Conservation (phyloP, 2,113 vertebrate species). For the Onychostruthus taczanowskii region DNA sequence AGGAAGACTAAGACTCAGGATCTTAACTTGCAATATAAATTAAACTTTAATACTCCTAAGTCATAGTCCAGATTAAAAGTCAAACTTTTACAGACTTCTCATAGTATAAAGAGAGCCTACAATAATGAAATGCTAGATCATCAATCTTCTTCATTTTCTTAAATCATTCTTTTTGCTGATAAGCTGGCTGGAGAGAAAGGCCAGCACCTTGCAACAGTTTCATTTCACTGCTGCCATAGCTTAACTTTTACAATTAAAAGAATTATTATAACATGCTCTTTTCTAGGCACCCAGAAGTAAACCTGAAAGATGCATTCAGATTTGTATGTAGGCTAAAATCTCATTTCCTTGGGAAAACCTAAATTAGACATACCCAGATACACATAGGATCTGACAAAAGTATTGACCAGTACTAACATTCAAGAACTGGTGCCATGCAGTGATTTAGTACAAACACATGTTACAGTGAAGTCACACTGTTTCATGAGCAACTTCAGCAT, state of each 20-base stretch:
- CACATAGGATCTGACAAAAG: background rate
- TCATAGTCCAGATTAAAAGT: background rate
- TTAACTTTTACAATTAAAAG: background rate
- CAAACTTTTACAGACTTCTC: background rate
- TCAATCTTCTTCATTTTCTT: background rate
- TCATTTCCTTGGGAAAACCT: background rate
- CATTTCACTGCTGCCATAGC: background rate
- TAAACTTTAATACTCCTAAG: background rate
- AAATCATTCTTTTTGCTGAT: background rate
- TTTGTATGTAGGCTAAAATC: background rate
- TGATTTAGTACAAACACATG: background rate
- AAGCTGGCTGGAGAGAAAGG: background rate
- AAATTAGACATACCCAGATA: background rate
- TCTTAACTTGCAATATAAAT: background rate
- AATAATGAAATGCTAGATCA: background rate
- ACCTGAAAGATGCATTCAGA: background rate
- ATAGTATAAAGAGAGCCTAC: background rate
- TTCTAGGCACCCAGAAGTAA: background rate
- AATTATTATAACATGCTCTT: background rate
- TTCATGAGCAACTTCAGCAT: background rate
- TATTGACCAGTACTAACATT: background rate
- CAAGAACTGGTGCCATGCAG: background rate
- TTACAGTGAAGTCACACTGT: background rate
- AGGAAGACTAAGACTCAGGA: background rate
- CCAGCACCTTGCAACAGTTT: background rate